These are phyloP conservation scores for Lepisosteus osseus DNA, from an alignment of 2,113 vertebrate species.

Conservation along the genomic window DNA sequence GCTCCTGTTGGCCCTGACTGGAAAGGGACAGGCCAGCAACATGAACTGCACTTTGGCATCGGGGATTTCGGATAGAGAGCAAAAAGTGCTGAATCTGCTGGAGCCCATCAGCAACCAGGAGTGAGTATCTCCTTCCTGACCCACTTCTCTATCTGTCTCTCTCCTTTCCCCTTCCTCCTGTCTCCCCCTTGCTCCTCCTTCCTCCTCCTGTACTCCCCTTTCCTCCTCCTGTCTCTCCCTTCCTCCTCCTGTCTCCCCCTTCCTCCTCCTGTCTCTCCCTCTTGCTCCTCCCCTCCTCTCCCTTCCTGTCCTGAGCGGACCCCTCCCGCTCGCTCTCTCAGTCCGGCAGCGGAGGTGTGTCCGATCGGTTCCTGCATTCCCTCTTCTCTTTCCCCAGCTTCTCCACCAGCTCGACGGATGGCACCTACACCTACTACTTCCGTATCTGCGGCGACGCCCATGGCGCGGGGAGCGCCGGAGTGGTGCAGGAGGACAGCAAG, in stretches of 20 bases:
- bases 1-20: constrained; percentile 43
- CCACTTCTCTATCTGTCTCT: background rate
- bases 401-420: background rate
- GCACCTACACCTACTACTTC: constrained; percentile 72
- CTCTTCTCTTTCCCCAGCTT: constrained; percentile 35
- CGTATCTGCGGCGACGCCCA: constrained; percentile 79
- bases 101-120: constrained; percentile 50
- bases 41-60: constrained; percentile 43
- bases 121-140: constrained; percentile 40
- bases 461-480: constrained; percentile 58
- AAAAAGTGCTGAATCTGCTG: constrained; percentile 40
- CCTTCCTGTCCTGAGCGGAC: no score
- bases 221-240: no score
- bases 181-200: background rate
- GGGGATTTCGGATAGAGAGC: constrained; percentile 18
- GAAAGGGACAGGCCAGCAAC: constrained; percentile 28
- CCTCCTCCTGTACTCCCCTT: constrained; percentile 12
- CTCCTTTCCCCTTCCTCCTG: background rate
- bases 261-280: constrained; percentile 9
- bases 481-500: constrained; percentile 65
- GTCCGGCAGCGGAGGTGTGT: no score
- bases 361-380: no score
- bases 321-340: no score
- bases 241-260: no score
- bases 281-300: background rate